Conservation (phyloP, 2,888 invertebrate species). For the Dasysyrphus tricinctus region DNA sequence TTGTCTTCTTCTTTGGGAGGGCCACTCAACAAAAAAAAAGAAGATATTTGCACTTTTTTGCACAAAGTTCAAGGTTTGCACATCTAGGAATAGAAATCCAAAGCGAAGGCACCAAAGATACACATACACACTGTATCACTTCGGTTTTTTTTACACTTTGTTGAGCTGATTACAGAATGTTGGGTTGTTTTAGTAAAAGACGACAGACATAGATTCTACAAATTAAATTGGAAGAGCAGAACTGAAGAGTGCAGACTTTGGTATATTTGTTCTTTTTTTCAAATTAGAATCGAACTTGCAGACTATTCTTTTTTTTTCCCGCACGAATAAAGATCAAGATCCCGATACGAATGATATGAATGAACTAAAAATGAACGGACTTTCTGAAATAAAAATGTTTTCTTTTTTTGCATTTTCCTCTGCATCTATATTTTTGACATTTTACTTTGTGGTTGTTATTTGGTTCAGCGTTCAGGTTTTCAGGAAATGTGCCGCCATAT, state of each 20-base stretch:
- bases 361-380: constrained; percentile 58
- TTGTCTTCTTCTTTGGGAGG: constrained; percentile 17
- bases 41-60: constrained; percentile 56
- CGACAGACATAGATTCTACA: background rate
- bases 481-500: no score
- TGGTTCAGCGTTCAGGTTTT: background rate
- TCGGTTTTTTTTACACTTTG: constrained; percentile 39
- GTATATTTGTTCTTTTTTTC: no score
- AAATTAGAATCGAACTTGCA: background rate
- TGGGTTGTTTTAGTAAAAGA: background rate
- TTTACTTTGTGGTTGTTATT: constrained; percentile 43
- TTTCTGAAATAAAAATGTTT: constrained; percentile 16
- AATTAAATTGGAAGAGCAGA: background rate
- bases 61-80: constrained; percentile 69
- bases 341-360: constrained; percentile 21
- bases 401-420: background rate
- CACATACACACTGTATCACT: constrained; percentile 20
- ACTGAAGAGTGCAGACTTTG: no score
- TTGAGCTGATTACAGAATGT: background rate
- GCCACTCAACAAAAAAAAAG: constrained; percentile 27
- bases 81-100: constrained; percentile 26
- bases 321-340: background rate
- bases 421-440: constrained; percentile 29
- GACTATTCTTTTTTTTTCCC: background rate
- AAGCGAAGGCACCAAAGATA: constrained; percentile 40